These are phyloP conservation scores for Leptoteleia sp. DNA, from an alignment of 1,140 invertebrate species.

Conservation along the genomic window DNA sequence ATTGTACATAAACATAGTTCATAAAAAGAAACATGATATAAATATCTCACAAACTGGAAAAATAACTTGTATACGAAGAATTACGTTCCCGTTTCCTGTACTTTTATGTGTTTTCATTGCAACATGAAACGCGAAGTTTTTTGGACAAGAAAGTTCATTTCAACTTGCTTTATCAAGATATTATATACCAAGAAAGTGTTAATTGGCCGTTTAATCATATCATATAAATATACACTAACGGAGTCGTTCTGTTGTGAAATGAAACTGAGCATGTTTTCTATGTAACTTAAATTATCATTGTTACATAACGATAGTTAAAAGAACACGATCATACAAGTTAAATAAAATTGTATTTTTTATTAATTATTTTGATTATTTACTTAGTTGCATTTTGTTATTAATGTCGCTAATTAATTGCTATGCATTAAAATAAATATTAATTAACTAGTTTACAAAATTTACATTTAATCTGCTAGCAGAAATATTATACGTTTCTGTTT, in stretches of 20 bases:
- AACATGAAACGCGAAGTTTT: slow-evolving; percentile 33
- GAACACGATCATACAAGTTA: too few species aligned
- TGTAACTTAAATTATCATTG: slow-evolving; percentile 27
- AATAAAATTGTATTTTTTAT: not conserved
- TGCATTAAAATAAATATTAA: too few species aligned
- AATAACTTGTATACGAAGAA: slow-evolving; percentile 26
- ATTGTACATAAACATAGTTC: slow-evolving; percentile 24
- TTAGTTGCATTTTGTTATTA: too few species aligned
- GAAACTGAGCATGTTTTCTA: slow-evolving; percentile 14
- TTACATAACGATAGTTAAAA: slow-evolving; percentile 20
- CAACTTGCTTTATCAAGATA: slow-evolving; percentile 31
- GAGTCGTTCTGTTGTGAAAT: slow-evolving; percentile 24
- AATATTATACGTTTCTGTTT: too few species aligned
- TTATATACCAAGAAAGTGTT: slow-evolving; percentile 46
- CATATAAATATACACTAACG: slow-evolving; percentile 42
- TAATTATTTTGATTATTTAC: too few species aligned
- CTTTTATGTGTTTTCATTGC: slow-evolving; percentile 26
- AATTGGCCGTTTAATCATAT: slow-evolving; percentile 41
- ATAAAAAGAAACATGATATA: slow-evolving; percentile 20
- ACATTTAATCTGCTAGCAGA: too few species aligned
- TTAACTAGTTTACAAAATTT: too few species aligned
- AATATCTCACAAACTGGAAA: slow-evolving; percentile 28
- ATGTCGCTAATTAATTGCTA: too few species aligned
- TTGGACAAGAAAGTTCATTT: slow-evolving; percentile 36
- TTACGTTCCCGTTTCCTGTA: slow-evolving; percentile 23